These are phyloP conservation scores for Zaprionus ghesquierei DNA, from an alignment of 1,140 invertebrate species.

Conservation along the genomic window DNA sequence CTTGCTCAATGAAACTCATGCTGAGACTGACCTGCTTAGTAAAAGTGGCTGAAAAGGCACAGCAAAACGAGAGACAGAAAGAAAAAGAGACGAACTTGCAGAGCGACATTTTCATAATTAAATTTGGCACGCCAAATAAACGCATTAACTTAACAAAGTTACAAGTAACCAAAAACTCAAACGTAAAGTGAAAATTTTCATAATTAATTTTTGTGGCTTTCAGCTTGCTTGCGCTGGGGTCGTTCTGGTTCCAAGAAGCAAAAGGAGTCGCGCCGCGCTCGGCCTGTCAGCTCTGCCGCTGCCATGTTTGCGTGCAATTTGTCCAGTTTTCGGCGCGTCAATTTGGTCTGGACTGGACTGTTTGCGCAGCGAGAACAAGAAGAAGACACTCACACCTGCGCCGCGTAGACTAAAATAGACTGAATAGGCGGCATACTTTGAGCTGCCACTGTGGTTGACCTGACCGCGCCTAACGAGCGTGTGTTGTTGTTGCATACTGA, in stretches of 20 bases:
- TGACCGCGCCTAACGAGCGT: constrained; percentile 20
- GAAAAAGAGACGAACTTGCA: constrained; percentile 10
- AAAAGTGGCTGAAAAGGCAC: not conserved
- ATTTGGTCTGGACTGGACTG: constrained; percentile 24
- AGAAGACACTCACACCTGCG: constrained; percentile 30
- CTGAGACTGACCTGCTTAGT: not conserved
- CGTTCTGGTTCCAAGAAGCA: no score
- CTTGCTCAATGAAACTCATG: not conserved
- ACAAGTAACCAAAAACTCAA: constrained; percentile 52
- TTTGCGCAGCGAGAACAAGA: constrained; percentile 22
- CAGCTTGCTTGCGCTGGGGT: constrained; percentile 26
- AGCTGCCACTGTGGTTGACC: constrained; percentile 15
- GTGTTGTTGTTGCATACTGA: constrained; percentile 14
- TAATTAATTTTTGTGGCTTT: constrained; percentile 64
- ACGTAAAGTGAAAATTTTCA: constrained; percentile 72
- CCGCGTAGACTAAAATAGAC: constrained; percentile 11
- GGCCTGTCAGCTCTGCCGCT: constrained; percentile 5
- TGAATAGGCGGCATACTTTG: constrained; percentile 19
- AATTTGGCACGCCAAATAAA: constrained; percentile 63
- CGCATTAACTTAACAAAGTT: constrained; percentile 63
- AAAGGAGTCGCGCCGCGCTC: no score
- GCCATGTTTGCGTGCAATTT: constrained; percentile 61
- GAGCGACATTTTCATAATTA: constrained; percentile 54
- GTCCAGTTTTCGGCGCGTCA: constrained; percentile 45
- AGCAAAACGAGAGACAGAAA: not conserved